Evolutionary conservation across 2,113 vertebrate genomes (phyloP).

Genomic region (Poecilia latipinna): DNA sequence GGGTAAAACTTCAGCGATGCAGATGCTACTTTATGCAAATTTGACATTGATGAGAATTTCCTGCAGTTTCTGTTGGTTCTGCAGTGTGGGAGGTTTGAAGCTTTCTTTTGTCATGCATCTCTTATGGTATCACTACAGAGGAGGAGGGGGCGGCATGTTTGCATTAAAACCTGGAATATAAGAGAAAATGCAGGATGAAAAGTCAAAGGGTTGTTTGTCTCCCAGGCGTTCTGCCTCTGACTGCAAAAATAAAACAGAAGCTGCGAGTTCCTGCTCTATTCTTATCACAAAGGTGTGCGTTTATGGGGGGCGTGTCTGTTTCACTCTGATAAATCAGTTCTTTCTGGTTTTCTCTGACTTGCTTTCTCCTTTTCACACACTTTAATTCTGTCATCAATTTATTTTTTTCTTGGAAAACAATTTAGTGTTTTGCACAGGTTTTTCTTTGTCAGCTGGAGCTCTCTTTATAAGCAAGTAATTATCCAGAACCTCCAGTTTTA

Average conservation of each 20-base stretch:
- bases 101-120: constrained; percentile 5
- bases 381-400: constrained; percentile 5
- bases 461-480: not conserved
- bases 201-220: not conserved
- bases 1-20: not conserved
- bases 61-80: not conserved
- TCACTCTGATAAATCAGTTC: not conserved
- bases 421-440: not conserved
- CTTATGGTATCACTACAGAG: not conserved
- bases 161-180: not conserved
- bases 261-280: constrained; percentile 46
- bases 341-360: constrained; percentile 23
- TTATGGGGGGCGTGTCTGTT: not conserved
- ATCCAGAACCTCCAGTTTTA: not conserved
- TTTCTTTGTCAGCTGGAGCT: not conserved
- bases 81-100: constrained; percentile 11
- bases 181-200: constrained; percentile 1
- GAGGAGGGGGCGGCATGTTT: not conserved
- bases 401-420: no score
- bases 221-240: constrained; percentile 2
- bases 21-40: not conserved
- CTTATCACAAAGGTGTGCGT: constrained; percentile 9
- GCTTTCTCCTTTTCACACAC: constrained; percentile 2
- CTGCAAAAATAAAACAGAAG: constrained; percentile 25
- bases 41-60: not conserved